phyloP scores from a whole-genome alignment of 2,888 invertebrate genomes.

The Azorinus chamasolen region DNA sequence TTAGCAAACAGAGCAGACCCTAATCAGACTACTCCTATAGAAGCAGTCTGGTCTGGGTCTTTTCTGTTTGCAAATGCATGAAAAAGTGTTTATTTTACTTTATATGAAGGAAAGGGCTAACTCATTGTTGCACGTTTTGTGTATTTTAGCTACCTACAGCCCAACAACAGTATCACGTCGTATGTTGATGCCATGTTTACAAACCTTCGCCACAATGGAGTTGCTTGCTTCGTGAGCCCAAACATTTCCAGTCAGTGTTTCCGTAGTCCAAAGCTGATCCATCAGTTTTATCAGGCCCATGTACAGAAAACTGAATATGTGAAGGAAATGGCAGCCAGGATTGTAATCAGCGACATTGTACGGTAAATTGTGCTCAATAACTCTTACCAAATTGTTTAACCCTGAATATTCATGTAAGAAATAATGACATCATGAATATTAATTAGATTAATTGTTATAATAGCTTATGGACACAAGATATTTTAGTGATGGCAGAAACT shows the following conservation, averaged over 20 bases:
- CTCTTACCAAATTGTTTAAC: no score
- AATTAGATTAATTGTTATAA: no score
- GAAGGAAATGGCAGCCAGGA: conserved; percentile 81
- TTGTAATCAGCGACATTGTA: conserved; percentile 77
- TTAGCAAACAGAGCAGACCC: no score
- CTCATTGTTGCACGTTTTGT: neutral
- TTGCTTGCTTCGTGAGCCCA: conserved; percentile 79
- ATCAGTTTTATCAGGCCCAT: conserved; percentile 77
- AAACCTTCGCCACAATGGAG: conserved; percentile 78
- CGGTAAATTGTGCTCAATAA: conserved; percentile 71
- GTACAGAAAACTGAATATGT: conserved; percentile 81
- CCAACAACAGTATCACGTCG: conserved; percentile 72
- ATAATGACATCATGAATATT: no score
- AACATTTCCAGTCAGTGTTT: conserved; percentile 82
- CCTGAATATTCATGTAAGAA: no score
- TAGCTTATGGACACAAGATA: no score
- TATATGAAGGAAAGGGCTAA: no score
- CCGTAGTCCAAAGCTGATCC: conserved; percentile 76
- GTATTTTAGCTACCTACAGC: conserved; percentile 70
- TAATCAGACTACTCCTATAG: no score
- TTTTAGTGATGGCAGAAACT: no score
- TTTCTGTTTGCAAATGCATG: no score
- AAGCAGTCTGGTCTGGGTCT: no score
- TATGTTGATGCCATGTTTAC: conserved; percentile 80
- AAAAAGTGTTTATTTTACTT: no score